Base-by-base conservation (phyloP, 2,888 invertebrate species). In the Ypsolopha scabrella region DNA sequence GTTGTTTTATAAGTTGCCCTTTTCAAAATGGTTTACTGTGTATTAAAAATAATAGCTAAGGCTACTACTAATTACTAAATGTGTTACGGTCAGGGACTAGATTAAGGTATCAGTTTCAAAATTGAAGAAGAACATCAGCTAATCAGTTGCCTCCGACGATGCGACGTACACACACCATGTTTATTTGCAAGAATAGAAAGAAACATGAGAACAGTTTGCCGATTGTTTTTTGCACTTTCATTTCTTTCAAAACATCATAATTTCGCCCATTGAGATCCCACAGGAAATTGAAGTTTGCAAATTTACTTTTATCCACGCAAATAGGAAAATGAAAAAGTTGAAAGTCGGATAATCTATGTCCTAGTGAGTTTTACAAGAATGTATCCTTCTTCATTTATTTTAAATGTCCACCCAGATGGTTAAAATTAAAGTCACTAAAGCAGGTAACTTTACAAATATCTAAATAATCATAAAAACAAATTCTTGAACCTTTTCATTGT, bases 361-460 rank as follows among this genome's bases (percentile, higher is more conserved):
- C 75, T 73, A 70, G 73, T 68, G 74, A 66, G 69, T 58, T 68
- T 64, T 57, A 66, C 65, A 69, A 69, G 64, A 56, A 47, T 37
- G 2, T 35, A 8, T 13, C 10, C 43, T 14, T 43, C 36, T 24
- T 36, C 13, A 13, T 48, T 24, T 36, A 11, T 35, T 50, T 11
- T 35, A 13, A 37, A 48, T 7, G 34, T 11, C 48, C 38, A 10
- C 8, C 10, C 48, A 51, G 52, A 47, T 51, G 54, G 41, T 14
- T 48, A 41, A 52, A 51, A 50, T 50, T 43, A 38, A 35, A 6
- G 11, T 35, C 10, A 35, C 43, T 38, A n/a, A 34, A 46, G 52
- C 50, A 55, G 55, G 50, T 52, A 54, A 50, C 50, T 50, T 13
- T 2, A 24, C 38, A 48, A 48, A 39, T 39, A 47, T 11, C 4